A percentile compares a stretch with the other conserved stretches of the same genome.
phyloP scores from a whole-genome alignment of 2,797 vertebrate species.

The Natrix natrix region DNA sequence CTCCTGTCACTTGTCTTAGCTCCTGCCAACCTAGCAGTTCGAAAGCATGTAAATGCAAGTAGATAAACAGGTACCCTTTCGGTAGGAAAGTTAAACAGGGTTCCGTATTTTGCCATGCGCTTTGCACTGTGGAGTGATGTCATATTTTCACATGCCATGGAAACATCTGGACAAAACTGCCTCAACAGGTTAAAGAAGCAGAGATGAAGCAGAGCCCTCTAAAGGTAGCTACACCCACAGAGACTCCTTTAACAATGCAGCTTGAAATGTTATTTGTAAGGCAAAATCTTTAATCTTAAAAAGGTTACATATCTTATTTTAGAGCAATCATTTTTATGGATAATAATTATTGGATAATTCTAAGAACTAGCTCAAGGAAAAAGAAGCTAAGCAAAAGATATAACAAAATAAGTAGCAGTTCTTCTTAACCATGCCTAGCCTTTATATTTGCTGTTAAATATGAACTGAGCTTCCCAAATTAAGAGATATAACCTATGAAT shows the following conservation, averaged over 20 bases:
- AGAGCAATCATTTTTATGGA: background rate
- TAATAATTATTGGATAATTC: background rate
- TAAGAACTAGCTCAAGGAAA: background rate
- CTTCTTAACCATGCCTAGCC: background rate
- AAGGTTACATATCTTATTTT: background rate
- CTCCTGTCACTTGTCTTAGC: background rate
- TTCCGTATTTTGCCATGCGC: background rate
- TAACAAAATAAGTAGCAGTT: background rate
- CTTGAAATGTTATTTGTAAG: background rate
- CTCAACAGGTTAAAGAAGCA: background rate
- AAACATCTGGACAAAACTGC: background rate
- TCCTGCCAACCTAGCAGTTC: background rate
- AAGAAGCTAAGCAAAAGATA: background rate
- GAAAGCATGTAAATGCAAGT: background rate
- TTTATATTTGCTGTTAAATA: background rate
- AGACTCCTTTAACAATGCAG: background rate
- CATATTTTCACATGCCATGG: background rate
- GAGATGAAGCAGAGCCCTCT: background rate
- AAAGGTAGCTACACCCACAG: background rate
- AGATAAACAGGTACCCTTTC: background rate
- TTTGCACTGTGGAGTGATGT: background rate
- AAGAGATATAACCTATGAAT: background rate
- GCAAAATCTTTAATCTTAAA: background rate
- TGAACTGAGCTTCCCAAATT: background rate
- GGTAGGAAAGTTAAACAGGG: background rate